These are phyloP conservation scores for Capreolus pygargus DNA, from an alignment of 2,113 vertebrate genomes.

Conservation along the genomic window DNA sequence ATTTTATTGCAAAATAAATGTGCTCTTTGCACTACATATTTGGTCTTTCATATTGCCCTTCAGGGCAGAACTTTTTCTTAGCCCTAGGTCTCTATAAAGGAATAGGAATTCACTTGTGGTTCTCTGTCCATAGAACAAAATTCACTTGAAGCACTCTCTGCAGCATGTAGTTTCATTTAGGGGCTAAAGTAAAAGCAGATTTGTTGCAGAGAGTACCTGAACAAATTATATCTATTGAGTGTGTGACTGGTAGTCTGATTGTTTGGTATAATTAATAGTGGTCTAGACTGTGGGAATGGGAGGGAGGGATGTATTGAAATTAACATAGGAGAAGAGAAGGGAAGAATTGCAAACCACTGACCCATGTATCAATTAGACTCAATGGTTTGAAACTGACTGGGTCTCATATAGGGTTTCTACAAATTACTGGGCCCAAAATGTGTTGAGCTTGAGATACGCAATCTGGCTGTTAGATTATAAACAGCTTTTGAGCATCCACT, in stretches of 20 bases:
- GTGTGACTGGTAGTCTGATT: neutral
- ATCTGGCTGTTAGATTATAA: neutral
- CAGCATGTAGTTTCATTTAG: neutral
- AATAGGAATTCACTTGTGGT: neutral
- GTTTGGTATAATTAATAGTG: neutral
- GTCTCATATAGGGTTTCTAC: neutral
- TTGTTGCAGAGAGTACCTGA: neutral
- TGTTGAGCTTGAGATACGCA: neutral
- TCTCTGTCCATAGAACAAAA: neutral
- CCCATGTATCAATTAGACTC: neutral
- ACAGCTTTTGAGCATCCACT: neutral
- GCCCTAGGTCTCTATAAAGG: neutral
- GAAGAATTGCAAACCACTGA: neutral
- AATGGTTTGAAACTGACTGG: neutral
- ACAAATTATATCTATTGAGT: neutral
- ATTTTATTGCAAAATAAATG: constrained; percentile 37
- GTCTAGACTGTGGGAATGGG: neutral
- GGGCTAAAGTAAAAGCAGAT: neutral
- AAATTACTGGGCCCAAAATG: neutral
- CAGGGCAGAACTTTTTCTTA: neutral
- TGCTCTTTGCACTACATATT: neutral
- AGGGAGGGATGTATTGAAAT: neutral
- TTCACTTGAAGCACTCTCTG: neutral
- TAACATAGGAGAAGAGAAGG: neutral
- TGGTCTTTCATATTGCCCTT: neutral